These are phyloP conservation scores for Cliona cf. orientalis DNA, from an alignment of 37 sponge, comb jelly and placozoan species.

Conservation along the genomic window DNA sequence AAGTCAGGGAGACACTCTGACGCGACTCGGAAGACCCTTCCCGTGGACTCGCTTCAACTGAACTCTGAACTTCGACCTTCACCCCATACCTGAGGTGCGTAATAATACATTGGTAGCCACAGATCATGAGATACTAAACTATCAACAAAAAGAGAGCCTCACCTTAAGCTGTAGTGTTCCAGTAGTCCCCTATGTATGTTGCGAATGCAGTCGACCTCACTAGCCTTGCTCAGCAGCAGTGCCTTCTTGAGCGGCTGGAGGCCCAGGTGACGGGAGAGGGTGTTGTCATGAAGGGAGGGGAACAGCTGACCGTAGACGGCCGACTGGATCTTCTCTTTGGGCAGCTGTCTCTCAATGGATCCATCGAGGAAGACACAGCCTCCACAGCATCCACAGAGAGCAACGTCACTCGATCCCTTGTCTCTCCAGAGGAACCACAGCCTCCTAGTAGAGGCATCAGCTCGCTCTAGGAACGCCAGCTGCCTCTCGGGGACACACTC, in stretches of 20 bases:
- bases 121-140: too few relatives aligned
- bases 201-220: slow-evolving; percentile 7
- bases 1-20: background rate
- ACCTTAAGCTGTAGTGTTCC: slow-evolving; percentile 16
- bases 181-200: slow-evolving; percentile 24
- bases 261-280: background rate
- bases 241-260: slow-evolving; percentile 17
- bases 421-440: slow-evolving; percentile 76
- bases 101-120: too few relatives aligned
- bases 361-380: slow-evolving; percentile 63
- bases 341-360: background rate
- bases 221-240: background rate
- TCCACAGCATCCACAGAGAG: slow-evolving; percentile 70
- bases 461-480: slow-evolving; percentile 45
- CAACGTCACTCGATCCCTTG: background rate
- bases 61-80: too few relatives aligned
- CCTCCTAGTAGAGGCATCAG: slow-evolving; percentile 44
- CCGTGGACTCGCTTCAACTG: background rate
- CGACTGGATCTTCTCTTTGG: background rate
- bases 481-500: slow-evolving; percentile 61
- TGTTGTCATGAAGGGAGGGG: background rate
- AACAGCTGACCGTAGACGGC: slow-evolving; percentile 20
- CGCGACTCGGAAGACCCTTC: background rate
- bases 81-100: too few relatives aligned
- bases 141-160: background rate